Base-by-base conservation (phyloP, 2,797 vertebrate species). In the Sebastiscus tertius region DNA sequence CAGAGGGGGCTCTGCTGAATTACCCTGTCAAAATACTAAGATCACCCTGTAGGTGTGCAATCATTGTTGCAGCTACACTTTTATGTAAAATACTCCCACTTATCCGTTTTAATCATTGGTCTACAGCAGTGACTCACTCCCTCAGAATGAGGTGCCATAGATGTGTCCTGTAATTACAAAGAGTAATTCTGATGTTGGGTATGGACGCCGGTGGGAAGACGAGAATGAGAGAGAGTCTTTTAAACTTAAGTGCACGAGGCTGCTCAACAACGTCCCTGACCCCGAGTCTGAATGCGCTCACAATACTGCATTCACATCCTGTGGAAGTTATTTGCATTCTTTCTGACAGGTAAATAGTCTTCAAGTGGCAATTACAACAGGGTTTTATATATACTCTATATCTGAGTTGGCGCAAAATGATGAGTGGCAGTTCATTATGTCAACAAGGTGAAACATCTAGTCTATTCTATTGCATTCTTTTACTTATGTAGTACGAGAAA, bases 71-170 rank as follows among this genome's bases (percentile, higher is more conserved):
- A 77, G 72, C 80, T 34, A 68, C 63, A 72, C 61, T 84, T 87
- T 79, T 63, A 83, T 82, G 74, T 76, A 77, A 85, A 91, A 86
- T 54, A 67, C 69, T 81, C 81, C 85, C 80, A 87, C 86, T 64
- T 82, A 79, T 79, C 74, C 81, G 56, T 81, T 88, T 74, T 86
- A 87, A 88, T 91, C 65, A 88, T 59, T 79, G 70, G 72, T 79
- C 56, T 71, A 74, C 65, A 76, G 81, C 64, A 81, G 55, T 75
- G 75, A 82, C 52, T 92, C 86, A 90, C 65, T 79, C 60, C 34
- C 55, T 83, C 72, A 62, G 55, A 81, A 58, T n/a, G 61, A 82
- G 67, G 59, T 78, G 58, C 18, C 58, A 42, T 55, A 56, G 62
- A 82, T 80, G 64, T 74, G 54, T 75, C 75, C 36, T 70, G 54